phyloP scores from a whole-genome alignment of 2,888 invertebrate species.

The Heliconius erato region DNA sequence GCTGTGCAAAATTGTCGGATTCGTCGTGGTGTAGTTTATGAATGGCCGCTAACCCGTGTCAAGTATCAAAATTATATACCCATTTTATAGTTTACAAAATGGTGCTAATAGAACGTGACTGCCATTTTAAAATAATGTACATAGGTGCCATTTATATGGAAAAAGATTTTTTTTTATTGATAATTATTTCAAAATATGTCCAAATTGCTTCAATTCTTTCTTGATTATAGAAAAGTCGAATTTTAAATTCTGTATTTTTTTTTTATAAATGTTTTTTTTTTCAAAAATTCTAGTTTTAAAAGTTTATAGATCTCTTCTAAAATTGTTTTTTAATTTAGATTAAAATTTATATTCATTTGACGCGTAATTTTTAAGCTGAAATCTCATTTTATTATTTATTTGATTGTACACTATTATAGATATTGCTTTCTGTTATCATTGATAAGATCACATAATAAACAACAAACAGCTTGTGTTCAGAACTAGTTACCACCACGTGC shows the following conservation, averaged over 20 bases:
- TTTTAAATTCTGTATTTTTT: too few relatives aligned
- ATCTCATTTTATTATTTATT: not conserved
- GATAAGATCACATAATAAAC: slow-evolving; percentile 3
- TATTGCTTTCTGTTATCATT: not conserved
- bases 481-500: slow-evolving; percentile 41
- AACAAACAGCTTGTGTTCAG: slow-evolving; percentile 34
- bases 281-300: not conserved
- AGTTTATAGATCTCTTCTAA: not conserved
- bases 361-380: not conserved
- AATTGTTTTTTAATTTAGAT: not conserved
- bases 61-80: not conserved
- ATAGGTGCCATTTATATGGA: not conserved
- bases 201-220: not conserved
- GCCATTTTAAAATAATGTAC: not conserved
- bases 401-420: not conserved
- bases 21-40: not conserved
- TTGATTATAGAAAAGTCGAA: too few relatives aligned
- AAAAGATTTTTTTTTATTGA: not conserved
- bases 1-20: not conserved
- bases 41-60: not conserved
- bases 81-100: not conserved
- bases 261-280: too few relatives aligned
- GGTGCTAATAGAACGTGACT: slow-evolving; percentile 26
- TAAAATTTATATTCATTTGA: not conserved
- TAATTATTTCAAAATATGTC: not conserved